Evolutionary conservation across 2,888 invertebrate genomes (phyloP), one percentile per base, ranked within the genome.

Genomic region (Ptilodon capucinus): DNA sequence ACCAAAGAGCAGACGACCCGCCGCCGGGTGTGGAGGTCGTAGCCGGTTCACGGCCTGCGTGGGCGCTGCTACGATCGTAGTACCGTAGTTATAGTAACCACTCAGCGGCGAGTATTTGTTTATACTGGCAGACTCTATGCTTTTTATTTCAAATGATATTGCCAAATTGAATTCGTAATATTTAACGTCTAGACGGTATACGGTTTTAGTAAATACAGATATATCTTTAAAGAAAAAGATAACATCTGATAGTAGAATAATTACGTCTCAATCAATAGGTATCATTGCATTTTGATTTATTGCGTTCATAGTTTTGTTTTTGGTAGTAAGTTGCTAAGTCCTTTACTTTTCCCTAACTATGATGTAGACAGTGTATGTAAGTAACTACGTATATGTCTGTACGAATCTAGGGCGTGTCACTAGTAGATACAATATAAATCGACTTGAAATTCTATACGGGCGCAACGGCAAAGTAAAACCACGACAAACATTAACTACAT

Each of bases 41-140:
- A 58, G 61, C 55, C 57, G 34, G 51, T 50, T 13, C n/a, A 25
- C 36, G 48, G 17, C 50, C 49, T 70, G 69, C 66, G 75, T 74
- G 70, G 74, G 75, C 67, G 73, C 62, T 49, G 50, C 46, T 57
- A 58, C 57, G 47, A 46, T 63, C 62, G 64, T 63, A 66, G 58
- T 60, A 40, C n/a, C n/a, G 25, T 19, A 25, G 32, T n/a, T 28
- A 35, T 43, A 43, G 43, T 45, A 53, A 55, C 56, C 49, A 42
- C 45, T 21, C 19, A n/a, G 18, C 25, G 25, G 64, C 54, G 46
- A 64, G 64, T 46, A 64, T 68, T 55, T 71, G 65, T 71, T 67
- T 68, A 66, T 19, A 19, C 35, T n/a, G n/a, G n/a, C n/a, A 1
- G n/a, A 28, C 11, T 28, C n/a, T 3, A 3, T 3, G 2, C 4